Base-by-base conservation (phyloP, 2,888 invertebrate species). In the Venustoraphidia nigricollis region DNA sequence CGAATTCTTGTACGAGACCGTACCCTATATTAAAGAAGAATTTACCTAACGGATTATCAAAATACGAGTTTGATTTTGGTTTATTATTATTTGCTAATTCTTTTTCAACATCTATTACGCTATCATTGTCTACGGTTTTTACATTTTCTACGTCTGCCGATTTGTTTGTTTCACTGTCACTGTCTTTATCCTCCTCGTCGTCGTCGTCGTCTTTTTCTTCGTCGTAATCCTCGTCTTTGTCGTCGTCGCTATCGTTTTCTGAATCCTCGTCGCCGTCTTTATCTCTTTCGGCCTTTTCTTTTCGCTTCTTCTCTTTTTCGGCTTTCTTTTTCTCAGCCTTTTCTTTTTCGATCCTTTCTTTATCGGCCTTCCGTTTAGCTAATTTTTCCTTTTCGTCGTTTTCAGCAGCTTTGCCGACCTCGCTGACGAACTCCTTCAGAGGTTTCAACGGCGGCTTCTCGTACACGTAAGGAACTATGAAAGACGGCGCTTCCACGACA, bases 391-490 rank as follows among this genome's bases (percentile, higher is more conserved):
- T 72, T 55, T 71, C 77, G 51, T 73, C 67, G 52, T 78, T 75
- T 54, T 78, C 76, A 41, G 84, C 69, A 58, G 79, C 75, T 53
- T 75, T 74, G 37, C 76, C 78, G 52, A 83, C 67, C 56, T 75
- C 72, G 36, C 71, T 71, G 35, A 87, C 76, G 62, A 82, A 82
- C 54, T 83, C 80, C 61, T 80, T 82, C 53, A 91, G 75, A 49
- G 83, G 82, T 58, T 83, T 81, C 6, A 82, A 65, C 1, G 91
- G 88, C 9, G 90, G 88, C 63, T 91, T 91, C 63, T 92, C 91
- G 66, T 91, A 91, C 17, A 92, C 88, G 63, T 92, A 92, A 43
- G 92, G 92, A 56, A 92, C 91, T 61, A 92, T 90, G 62, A 92
- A 91, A 17, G 90, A 91, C 8, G 92, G 91, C 34, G 91, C 91